Base-by-base conservation (phyloP, 2,888 invertebrate species). In the Sepiola atlantica region DNA sequence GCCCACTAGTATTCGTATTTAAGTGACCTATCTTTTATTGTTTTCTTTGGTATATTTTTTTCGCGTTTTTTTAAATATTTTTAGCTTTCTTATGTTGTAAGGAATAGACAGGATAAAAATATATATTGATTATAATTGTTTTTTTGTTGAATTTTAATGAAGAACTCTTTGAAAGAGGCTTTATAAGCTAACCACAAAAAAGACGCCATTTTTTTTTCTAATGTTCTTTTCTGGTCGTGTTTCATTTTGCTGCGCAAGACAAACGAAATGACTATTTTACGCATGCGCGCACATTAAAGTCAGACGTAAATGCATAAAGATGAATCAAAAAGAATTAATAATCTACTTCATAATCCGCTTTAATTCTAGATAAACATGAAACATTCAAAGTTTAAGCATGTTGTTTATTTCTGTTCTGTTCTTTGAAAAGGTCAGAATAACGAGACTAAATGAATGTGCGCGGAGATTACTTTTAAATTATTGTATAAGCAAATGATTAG, bases 351-450 rank as follows among this genome's bases (percentile, higher is more conserved):
- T 77, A 77, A 77, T n/a, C 77, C 77, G 77, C 77, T 77, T 77
- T 77, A 77, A 77, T 77, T 77, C 77, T 77, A 16, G n/a, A n/a
- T 77, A 77, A 77, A n/a, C 77, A 77, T 77, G 77, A 77, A 77
- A 77, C n/a, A 77, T n/a, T 77, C 77, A 77, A 6, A 57, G 20
- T 57, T 57, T 21, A 45, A 45, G 45, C 45, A 6, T 57, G 20
- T 57, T 20, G 6, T 57, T 20, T 57, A 6, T 57, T 20, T 57
- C 57, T 77, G 24, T 61, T 61, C 10, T n/a, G 28, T 77, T 77
- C n/a, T 77, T n/a, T 14, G n/a, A n/a, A 77, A 77, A 77, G n/a
- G 8, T 77, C 77, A 77, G n/a, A 77, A n/a, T 77, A 77, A n/a
- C n/a, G 77, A 77, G 77, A 77, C 77, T 18, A n/a, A 77, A n/a